Percentiles rank a stretch among this genome's conserved stretches.
phyloP scores from a whole-genome alignment of 37 sponge, comb jelly and placozoan genomes.

The Ephydatia muelleri region DNA sequence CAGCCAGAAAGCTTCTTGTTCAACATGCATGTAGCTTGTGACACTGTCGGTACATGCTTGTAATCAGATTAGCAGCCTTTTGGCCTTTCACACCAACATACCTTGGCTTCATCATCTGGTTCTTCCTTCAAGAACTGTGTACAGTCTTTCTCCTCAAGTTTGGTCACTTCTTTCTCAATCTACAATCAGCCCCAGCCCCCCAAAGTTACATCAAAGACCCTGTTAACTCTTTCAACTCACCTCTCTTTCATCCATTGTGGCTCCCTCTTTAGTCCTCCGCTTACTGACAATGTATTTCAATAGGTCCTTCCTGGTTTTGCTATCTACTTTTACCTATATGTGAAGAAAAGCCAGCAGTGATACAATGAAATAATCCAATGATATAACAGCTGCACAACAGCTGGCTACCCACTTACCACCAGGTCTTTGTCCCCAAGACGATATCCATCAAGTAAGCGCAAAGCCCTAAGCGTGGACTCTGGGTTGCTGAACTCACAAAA shows the following conservation, averaged over 20 bases:
- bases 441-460: conserved; percentile 78
- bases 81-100: not conserved
- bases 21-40: too few relatives aligned
- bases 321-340: conserved; percentile 86
- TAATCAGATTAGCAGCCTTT: conserved; percentile 33
- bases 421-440: conserved; percentile 84
- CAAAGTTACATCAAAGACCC: not conserved
- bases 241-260: conserved; percentile 35
- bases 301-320: conserved; percentile 79
- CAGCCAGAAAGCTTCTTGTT: too few relatives aligned
- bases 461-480: conserved; percentile 91
- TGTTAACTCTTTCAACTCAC: conserved; percentile 2
- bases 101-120: conserved; percentile 58
- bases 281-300: conserved; percentile 68
- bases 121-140: conserved; percentile 51
- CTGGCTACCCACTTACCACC: conserved; percentile 60
- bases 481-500: conserved; percentile 97
- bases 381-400: not conserved
- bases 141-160: conserved; percentile 29
- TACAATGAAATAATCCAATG: not conserved
- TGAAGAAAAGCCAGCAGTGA: not conserved
- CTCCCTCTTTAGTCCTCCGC: conserved; percentile 42
- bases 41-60: too few relatives aligned
- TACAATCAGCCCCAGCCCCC: not conserved
- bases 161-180: conserved; percentile 49